Conservation (phyloP, 1,140 invertebrate species). For the Ruditapes philippinarum region DNA sequence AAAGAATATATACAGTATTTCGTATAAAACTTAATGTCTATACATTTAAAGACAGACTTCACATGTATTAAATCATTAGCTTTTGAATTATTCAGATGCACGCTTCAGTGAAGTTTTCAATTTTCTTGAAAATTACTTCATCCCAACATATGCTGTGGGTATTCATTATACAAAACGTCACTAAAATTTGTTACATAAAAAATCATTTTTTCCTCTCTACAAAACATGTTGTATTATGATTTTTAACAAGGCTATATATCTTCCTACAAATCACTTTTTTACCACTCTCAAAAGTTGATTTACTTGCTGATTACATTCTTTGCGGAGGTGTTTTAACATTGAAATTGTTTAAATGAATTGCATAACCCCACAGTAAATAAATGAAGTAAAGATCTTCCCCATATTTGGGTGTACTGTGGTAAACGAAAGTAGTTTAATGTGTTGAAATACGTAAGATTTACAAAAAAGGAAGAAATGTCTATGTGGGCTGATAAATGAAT, state of each 20-base stretch:
- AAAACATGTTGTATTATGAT: neutral
- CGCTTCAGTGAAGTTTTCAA: neutral
- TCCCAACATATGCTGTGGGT: neutral
- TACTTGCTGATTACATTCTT: constrained; percentile 3
- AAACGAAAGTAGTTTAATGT: no score
- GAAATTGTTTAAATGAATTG: neutral
- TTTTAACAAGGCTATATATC: neutral
- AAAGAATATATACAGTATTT: no score
- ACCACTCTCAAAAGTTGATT: neutral
- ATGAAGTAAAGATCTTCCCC: no score
- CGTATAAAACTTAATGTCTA: no score
- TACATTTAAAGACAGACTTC: no score
- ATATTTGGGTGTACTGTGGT: no score
- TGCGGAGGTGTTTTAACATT: neutral
- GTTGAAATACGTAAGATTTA: no score
- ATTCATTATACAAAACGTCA: neutral
- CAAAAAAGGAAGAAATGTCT: no score
- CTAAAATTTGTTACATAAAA: no score
- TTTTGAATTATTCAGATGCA: neutral
- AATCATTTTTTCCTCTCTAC: neutral
- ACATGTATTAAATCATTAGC: no score
- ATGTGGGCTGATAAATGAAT: no score
- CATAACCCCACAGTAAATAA: neutral
- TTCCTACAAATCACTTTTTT: neutral
- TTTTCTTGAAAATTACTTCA: no score